A percentile compares a stretch with the other conserved stretches of the same genome.
phyloP scores from a whole-genome alignment of 2,113 vertebrate species.

The Lanius ludovicianus region DNA sequence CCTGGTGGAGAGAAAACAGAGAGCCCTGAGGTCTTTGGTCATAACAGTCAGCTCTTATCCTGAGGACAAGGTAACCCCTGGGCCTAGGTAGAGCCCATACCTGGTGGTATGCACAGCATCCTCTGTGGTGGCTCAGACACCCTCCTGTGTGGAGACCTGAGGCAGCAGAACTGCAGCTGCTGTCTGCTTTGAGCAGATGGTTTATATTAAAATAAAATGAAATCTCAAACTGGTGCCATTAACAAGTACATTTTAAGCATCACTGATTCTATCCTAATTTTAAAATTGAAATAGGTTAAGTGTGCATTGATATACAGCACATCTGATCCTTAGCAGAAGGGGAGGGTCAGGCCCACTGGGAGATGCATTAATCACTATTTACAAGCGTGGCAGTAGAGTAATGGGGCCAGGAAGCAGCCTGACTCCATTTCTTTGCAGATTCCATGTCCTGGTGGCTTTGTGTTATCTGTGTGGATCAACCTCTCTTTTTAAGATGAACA shows the following conservation, averaged over 20 bases:
- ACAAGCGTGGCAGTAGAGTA: not conserved
- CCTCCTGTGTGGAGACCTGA: not conserved
- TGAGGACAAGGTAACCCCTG: not conserved
- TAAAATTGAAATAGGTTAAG: not conserved
- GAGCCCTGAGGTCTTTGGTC: not conserved
- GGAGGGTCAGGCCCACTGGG: not conserved
- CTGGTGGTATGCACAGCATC: not conserved
- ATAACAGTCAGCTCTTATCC: not conserved
- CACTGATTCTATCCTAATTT: slow-evolving; percentile 30
- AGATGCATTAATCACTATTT: not conserved
- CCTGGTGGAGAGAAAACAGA: not conserved
- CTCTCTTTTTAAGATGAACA: not conserved
- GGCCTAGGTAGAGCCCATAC: not conserved
- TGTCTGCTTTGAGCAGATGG: slow-evolving; percentile 50
- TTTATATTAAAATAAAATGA: slow-evolving; percentile 43
- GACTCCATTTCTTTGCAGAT: not conserved
- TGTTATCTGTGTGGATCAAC: not conserved
- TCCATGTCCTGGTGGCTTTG: not conserved
- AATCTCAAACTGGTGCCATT: slow-evolving; percentile 22
- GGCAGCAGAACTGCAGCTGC: not conserved
- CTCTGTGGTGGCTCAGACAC: not conserved
- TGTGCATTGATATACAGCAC: not conserved
- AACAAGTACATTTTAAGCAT: slow-evolving; percentile 59
- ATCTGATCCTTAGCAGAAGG: not conserved
- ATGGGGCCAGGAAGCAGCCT: not conserved